Evolutionary conservation across 2,797 vertebrate species (phyloP).

Genomic region (Gambelia wislizenii): DNA sequence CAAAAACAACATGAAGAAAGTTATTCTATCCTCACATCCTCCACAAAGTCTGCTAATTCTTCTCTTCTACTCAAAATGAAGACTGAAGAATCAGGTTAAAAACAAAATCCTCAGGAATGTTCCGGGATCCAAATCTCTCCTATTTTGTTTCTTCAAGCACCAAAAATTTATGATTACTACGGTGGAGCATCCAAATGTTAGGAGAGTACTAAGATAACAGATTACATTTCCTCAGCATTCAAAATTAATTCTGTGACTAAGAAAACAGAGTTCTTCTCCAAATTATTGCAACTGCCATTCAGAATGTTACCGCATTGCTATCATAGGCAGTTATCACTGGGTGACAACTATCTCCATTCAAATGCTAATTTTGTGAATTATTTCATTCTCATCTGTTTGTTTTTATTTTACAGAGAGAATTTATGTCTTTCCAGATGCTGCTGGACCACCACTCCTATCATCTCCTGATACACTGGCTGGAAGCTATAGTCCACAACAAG

Average conservation of each 20-base stretch:
- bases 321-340: background rate
- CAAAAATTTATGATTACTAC: background rate
- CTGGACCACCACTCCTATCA: background rate
- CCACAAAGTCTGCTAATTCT: background rate
- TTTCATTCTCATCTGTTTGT: background rate
- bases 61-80: background rate
- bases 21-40: background rate
- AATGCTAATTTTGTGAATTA: background rate
- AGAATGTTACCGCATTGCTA: background rate
- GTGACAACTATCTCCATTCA: background rate
- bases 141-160: background rate
- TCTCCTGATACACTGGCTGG: background rate
- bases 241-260: background rate
- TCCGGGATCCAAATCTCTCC: background rate
- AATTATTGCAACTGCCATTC: background rate
- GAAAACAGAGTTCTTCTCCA: background rate
- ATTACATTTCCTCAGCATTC: background rate
- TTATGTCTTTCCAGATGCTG: background rate
- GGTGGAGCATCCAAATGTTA: background rate
- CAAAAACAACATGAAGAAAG: background rate
- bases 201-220: background rate
- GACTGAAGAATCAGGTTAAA: slow-evolving; percentile 1
- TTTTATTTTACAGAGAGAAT: background rate
- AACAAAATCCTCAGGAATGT: background rate
- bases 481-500: too few relatives aligned